These are phyloP conservation scores for Slavum lentiscoides DNA, from an alignment of 2,888 invertebrate species.

Conservation along the genomic window DNA sequence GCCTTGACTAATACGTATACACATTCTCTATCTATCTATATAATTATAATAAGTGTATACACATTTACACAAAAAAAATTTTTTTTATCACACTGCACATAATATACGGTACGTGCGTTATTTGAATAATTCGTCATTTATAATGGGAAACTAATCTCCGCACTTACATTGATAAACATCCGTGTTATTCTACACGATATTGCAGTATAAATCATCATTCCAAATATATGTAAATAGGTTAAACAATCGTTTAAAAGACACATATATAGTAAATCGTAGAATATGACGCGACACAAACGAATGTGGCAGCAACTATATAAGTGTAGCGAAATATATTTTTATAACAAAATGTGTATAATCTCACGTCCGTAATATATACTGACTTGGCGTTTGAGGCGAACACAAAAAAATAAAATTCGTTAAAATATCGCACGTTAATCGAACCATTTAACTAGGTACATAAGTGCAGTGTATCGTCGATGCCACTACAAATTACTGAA, in stretches of 20 bases:
- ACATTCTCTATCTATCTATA: neutral
- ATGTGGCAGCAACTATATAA: too few species aligned
- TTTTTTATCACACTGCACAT: neutral
- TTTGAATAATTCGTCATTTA: slow-evolving; percentile 11
- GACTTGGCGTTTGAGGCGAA: too few species aligned
- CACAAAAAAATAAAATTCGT: too few species aligned
- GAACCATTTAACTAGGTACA: too few species aligned
- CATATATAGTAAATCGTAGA: neutral
- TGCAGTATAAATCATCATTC: neutral
- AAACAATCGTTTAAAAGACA: too few species aligned
- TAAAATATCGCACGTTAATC: too few species aligned
- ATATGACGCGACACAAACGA: neutral
- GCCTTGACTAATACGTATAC: too few species aligned
- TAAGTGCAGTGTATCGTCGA: too few species aligned
- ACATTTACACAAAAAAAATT: neutral
- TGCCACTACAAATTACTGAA: too few species aligned
- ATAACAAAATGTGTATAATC: too few species aligned
- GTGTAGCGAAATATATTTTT: too few species aligned
- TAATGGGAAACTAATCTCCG: neutral
- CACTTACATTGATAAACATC: slow-evolving; percentile 14
- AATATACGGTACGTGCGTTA: neutral
- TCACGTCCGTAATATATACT: too few species aligned
- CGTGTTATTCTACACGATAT: neutral
- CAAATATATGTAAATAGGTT: neutral
- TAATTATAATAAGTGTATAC: neutral